Evolutionary conservation across 1,140 invertebrate genomes (phyloP).

Genomic region (Atta cephalotes): DNA sequence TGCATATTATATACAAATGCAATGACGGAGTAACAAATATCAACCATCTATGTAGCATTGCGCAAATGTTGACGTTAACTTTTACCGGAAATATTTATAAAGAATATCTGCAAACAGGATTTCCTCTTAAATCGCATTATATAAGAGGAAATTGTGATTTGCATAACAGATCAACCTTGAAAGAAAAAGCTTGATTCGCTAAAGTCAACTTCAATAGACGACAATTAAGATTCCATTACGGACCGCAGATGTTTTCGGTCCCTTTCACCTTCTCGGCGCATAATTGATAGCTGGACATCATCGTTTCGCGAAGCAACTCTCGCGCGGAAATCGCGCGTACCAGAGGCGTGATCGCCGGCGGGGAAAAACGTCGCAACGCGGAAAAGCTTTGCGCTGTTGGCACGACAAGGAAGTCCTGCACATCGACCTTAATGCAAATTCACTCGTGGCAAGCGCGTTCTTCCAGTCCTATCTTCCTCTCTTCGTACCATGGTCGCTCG

Average conservation of each 20-base stretch:
- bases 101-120: conserved; percentile 20
- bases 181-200: not conserved
- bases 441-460: conserved; percentile 56
- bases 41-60: conserved; percentile 2
- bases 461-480: conserved; percentile 6
- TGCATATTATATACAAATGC: conserved; percentile 9
- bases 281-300: conserved; percentile 42
- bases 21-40: conserved; percentile 42
- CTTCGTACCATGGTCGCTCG: not conserved
- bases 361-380: conserved; percentile 75
- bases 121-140: not conserved
- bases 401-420: conserved; percentile 65
- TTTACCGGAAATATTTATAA: conserved; percentile 16
- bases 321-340: conserved; percentile 69
- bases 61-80: conserved; percentile 7
- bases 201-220: not conserved
- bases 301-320: conserved; percentile 65
- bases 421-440: conserved; percentile 77
- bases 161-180: conserved; percentile 9
- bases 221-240: conserved; percentile 57
- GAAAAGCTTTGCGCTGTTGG: conserved; percentile 65
- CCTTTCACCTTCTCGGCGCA: conserved; percentile 52
- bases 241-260: conserved; percentile 54
- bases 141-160: not conserved
- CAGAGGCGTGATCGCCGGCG: conserved; percentile 75